A percentile compares a stretch with the other conserved stretches of the same genome.
These are phyloP conservation scores for Corbicula japonica DNA, from an alignment of 2,888 invertebrate genomes.

Conservation along the genomic window DNA sequence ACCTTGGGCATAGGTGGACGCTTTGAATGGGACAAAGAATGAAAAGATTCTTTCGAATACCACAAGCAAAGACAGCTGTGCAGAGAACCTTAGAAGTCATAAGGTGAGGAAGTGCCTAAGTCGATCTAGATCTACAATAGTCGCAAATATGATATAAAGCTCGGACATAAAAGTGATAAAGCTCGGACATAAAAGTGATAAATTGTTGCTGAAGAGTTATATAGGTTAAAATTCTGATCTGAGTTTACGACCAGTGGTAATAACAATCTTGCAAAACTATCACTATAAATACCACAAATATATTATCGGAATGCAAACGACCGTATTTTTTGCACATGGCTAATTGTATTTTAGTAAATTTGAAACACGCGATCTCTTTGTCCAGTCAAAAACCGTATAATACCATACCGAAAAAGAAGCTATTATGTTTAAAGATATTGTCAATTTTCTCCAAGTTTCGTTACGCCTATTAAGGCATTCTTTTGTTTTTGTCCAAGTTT, in stretches of 20 bases:
- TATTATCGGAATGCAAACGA: slow-evolving; percentile 34
- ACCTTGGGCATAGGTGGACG: no score
- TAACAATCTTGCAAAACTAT: background rate
- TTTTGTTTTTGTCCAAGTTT: slow-evolving; percentile 46
- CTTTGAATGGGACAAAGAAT: no score
- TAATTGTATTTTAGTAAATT: slow-evolving; percentile 24
- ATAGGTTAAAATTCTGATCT: no score
- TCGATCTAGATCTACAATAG: no score
- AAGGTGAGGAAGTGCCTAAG: no score
- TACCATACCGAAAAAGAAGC: slow-evolving; percentile 2
- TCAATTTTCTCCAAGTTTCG: slow-evolving; percentile 23
- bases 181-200: no score
- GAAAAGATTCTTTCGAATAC: no score
- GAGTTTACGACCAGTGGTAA: background rate
- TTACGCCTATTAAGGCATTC: slow-evolving; percentile 19
- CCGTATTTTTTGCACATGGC: slow-evolving; percentile 24
- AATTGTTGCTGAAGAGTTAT: no score
- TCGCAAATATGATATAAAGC: no score
- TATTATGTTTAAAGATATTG: slow-evolving; percentile 23
- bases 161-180: no score
- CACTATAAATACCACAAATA: background rate
- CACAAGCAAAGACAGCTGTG: no score
- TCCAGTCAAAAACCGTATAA: background rate
- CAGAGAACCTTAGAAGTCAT: no score
- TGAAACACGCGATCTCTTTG: slow-evolving; percentile 30